phyloP scores from a whole-genome alignment of 30 jellyfish, hydroid and myxozoan species.

The Aurelia aurita complex sp. Pacific region DNA sequence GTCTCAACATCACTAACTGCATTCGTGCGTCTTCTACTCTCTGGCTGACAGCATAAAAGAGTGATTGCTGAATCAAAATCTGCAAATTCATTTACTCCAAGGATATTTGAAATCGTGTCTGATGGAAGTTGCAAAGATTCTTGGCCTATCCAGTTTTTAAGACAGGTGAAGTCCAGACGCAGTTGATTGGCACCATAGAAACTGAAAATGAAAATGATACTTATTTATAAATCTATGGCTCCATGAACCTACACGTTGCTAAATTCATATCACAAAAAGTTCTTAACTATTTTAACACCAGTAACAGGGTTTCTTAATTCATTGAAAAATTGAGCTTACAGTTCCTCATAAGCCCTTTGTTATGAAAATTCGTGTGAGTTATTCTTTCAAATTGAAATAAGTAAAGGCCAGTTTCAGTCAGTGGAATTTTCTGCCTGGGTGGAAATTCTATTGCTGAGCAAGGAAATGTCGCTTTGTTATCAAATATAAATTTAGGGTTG shows the following conservation, averaged over 20 bases:
- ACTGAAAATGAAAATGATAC: slow-evolving; percentile 17
- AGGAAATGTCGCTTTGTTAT: too few species aligned
- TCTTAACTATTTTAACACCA: too few species aligned
- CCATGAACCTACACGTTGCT: neutral
- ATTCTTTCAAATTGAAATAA: too few species aligned
- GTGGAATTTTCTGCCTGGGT: too few species aligned
- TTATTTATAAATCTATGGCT: neutral
- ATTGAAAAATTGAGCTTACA: too few species aligned
- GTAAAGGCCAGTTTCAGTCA: too few species aligned
- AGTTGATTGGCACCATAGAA: slow-evolving; percentile 63
- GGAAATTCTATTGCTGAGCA: too few species aligned
- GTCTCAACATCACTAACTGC: slow-evolving; percentile 31
- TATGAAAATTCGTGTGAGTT: too few species aligned
- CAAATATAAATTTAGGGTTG: too few species aligned
- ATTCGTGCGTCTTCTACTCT: slow-evolving; percentile 40
- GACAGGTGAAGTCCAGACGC: slow-evolving; percentile 27
- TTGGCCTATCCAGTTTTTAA: slow-evolving; percentile 46
- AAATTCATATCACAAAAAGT: neutral
- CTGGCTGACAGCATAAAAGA: slow-evolving; percentile 63
- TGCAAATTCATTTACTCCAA: slow-evolving; percentile 8
- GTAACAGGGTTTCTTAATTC: too few species aligned
- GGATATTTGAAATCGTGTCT: slow-evolving; percentile 36
- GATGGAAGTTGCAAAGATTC: slow-evolving; percentile 16
- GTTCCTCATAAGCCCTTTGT: too few species aligned
- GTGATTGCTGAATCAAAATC: slow-evolving; percentile 49